Percentiles rank a stretch among this genome's conserved stretches.
phyloP scores from a whole-genome alignment of 2,888 invertebrate species.

The Parapristionchus giblindavisi region DNA sequence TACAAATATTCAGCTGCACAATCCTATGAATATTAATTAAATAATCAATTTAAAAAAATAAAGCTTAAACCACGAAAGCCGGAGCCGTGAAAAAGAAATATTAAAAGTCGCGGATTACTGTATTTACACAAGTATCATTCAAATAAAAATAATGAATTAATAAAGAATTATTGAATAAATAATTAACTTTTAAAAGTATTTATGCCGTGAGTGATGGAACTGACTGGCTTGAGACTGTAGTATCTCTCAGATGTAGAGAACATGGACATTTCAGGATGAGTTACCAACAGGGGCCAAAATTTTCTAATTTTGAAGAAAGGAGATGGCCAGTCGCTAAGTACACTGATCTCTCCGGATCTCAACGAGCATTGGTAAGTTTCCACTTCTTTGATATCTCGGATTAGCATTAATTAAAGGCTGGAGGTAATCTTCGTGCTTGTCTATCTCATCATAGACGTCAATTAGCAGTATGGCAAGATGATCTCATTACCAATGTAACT shows the following conservation, averaged over 20 bases:
- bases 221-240: too few species aligned
- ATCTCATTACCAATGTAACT: background rate
- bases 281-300: background rate
- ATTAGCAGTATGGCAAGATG: slow-evolving; percentile 7
- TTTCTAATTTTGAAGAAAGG: background rate
- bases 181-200: background rate
- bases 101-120: background rate
- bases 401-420: background rate
- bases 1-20: too few species aligned
- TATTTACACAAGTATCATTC: background rate
- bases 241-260: background rate
- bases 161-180: background rate
- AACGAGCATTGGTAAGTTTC: slow-evolving; percentile 1
- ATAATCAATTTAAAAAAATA: background rate
- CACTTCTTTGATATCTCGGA: background rate
- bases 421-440: slow-evolving; percentile 14
- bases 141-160: background rate
- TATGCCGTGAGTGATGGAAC: background rate
- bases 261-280: background rate
- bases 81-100: background rate
- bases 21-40: background rate
- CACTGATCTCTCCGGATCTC: slow-evolving; percentile 1
- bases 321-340: slow-evolving; percentile 17
- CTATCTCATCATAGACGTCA: background rate
- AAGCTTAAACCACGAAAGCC: background rate